Evolutionary conservation across 2,888 invertebrate species (phyloP), one percentile per base, ranked within the genome.

Genomic region (Volucella inanis): DNA sequence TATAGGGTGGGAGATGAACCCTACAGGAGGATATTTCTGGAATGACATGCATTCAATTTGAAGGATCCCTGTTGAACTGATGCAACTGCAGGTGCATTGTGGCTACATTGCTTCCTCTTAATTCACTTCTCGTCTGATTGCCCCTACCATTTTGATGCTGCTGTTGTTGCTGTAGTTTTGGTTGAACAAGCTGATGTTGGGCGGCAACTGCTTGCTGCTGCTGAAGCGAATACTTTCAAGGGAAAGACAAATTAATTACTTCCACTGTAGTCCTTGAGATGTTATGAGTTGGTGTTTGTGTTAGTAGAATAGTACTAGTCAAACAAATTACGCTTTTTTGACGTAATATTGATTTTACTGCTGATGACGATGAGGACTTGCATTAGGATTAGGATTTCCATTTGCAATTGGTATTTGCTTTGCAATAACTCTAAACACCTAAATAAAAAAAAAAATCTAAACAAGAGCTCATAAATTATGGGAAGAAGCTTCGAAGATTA

Each of bases 1-100:
- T 96, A 92, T 95, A 96, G 89, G 96, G 95, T 89, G 95, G 95
- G 91, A 94, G 94, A 92, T 95, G 95, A 91, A 94, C 94, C 89
- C 94, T 94, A 90, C 94, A 93, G 83, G 94, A 93, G 87, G 93
- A 93, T 89, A 95, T 94, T 90, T 96, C 96, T 18, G 95, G 94
- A 89, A 96, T 96, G 83, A 94, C 93, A 82, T 94, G 95, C 88
- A 96, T 59, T 3, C 90, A 87, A 65, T 91, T 91, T 8, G 89
- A 87, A 38, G 87, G 88, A 50, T 89, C 90, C 14, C 87, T 88
- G 12, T 88, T 88, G 2, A 88, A 88, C 0, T 88, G 89, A 59
- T 92, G 91, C 3, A 90, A 93, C 92, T 90, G 94, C 92, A 90
- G 92, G 77, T 91, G 91, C 89, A 93, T 90, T 91, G 94, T 92